Percentiles rank a stretch among this genome's conserved stretches.
phyloP scores from a whole-genome alignment of 2,113 vertebrate species.

The Calidris pugnax region DNA sequence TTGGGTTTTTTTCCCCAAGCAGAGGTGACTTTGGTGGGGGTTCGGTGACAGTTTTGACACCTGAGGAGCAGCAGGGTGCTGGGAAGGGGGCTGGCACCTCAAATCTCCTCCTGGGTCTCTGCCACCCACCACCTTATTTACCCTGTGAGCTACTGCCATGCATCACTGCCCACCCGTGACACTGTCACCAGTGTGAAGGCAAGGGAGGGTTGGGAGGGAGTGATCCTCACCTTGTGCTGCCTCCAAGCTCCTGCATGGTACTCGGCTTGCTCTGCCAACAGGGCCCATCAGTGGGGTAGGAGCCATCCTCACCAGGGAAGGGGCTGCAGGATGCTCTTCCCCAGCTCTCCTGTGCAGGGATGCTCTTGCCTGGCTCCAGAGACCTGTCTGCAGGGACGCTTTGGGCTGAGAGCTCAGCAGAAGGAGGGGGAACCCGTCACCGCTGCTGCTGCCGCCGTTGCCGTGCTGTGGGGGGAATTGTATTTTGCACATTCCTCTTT shows the following conservation, averaged over 20 bases:
- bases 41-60: background rate
- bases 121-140: background rate
- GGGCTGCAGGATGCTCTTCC: background rate
- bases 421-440: background rate
- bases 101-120: background rate
- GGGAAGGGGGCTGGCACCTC: background rate
- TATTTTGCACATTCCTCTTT: background rate
- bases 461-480: background rate
- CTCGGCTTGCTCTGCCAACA: background rate
- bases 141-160: background rate
- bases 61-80: background rate
- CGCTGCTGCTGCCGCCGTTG: accelerated
- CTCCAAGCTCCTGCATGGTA: background rate
- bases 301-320: background rate
- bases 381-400: background rate
- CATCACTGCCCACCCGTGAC: background rate
- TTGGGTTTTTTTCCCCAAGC: background rate
- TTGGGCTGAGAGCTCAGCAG: background rate
- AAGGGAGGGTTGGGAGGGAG: background rate
- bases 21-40: background rate
- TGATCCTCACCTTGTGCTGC: background rate
- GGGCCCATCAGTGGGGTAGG: background rate
- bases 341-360: background rate
- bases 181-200: background rate
- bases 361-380: background rate